Percentiles rank a stretch among this genome's conserved stretches.
These are phyloP conservation scores for Patiria miniata DNA, from an alignment of 35 echinoderm and acorn worm genomes.

Conservation along the genomic window DNA sequence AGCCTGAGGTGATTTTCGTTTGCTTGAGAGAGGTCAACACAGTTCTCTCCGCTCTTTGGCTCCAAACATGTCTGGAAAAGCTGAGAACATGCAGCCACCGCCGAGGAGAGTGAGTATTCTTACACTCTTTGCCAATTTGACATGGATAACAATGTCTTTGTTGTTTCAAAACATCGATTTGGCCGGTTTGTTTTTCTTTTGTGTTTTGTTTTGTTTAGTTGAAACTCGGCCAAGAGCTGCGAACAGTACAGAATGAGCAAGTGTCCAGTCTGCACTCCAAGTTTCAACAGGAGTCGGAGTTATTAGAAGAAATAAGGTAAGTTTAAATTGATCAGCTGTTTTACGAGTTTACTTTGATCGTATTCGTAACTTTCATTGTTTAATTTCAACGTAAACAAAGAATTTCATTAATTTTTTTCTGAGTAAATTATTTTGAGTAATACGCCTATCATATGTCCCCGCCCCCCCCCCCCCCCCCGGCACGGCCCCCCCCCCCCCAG, in stretches of 20 bases:
- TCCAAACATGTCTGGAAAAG: neutral
- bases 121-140: neutral
- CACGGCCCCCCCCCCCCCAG: no score
- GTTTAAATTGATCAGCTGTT: neutral
- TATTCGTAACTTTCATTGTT: no score
- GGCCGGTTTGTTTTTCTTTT: no score
- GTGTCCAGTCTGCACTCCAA: slow-evolving; percentile 38
- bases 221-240: slow-evolving; percentile 62
- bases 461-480: no score
- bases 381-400: no score
- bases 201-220: slow-evolving; percentile 32
- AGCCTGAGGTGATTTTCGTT: slow-evolving; percentile 3
- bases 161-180: no score
- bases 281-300: slow-evolving; percentile 53
- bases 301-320: slow-evolving; percentile 60
- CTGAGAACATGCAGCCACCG: slow-evolving; percentile 57
- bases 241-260: slow-evolving; percentile 46
- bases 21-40: no score
- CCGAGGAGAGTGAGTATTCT: slow-evolving; percentile 51
- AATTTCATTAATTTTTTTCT: no score
- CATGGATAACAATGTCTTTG: no score
- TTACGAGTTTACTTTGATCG: no score
- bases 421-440: no score
- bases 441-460: no score
- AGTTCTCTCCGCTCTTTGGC: neutral